Evolutionary conservation across 2,797 vertebrate genomes (phyloP).

Genomic region (Pipistrellus kuhlii): DNA sequence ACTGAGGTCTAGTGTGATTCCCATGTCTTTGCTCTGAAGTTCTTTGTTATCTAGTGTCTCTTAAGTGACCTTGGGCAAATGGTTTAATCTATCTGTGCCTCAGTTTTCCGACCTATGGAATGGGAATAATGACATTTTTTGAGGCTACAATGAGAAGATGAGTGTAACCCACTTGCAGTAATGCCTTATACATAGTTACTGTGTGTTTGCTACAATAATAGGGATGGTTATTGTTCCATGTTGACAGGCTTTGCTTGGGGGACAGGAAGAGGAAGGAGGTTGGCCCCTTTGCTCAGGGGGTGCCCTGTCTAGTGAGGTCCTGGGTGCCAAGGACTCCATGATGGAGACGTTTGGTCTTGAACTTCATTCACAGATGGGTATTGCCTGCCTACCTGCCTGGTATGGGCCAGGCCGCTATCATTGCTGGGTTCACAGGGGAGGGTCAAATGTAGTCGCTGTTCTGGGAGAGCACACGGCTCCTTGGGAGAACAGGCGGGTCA

Average conservation of each 20-base stretch:
- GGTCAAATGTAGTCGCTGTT: neutral
- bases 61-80: neutral
- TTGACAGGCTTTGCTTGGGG: neutral
- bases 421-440: too few species aligned
- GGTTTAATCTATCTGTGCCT: neutral
- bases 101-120: slow-evolving; percentile 4
- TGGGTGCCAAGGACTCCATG: neutral
- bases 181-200: neutral
- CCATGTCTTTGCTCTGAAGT: neutral
- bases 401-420: neutral
- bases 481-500: neutral
- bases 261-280: neutral
- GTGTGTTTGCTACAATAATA: neutral
- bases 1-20: neutral
- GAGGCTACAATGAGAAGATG: neutral
- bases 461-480: neutral
- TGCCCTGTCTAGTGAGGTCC: neutral
- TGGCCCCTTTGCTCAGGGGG: neutral
- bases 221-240: neutral
- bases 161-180: neutral
- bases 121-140: neutral
- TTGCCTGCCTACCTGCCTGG: neutral
- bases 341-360: neutral
- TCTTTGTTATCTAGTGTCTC: neutral
- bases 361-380: neutral